These are phyloP conservation scores for Philonicus albiceps DNA, from an alignment of 2,888 invertebrate genomes.

Conservation along the genomic window DNA sequence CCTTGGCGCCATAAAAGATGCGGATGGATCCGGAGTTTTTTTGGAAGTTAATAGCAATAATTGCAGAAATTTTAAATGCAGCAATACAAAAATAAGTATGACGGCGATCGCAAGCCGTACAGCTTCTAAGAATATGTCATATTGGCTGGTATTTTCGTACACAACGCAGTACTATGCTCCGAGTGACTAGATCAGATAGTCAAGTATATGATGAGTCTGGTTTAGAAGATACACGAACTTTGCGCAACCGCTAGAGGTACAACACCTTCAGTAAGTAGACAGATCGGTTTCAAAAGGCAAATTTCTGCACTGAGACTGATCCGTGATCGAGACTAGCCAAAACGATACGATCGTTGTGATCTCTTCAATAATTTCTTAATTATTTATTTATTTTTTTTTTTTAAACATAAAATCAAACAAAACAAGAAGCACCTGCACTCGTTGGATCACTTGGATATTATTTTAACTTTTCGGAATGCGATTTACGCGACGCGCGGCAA, in stretches of 20 bases:
- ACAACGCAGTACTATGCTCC: neutral
- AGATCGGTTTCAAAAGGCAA: neutral
- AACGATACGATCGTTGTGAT: neutral
- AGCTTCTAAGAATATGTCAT: neutral
- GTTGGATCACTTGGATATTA: conserved; percentile 2
- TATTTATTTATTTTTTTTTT: too few species aligned
- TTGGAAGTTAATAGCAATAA: neutral
- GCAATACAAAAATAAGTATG: neutral
- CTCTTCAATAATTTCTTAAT: neutral
- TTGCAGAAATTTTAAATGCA: neutral
- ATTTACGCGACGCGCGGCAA: conserved; percentile 5
- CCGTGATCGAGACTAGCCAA: neutral
- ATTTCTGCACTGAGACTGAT: neutral
- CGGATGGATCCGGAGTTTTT: neutral
- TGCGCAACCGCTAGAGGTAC: neutral
- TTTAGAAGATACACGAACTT: neutral
- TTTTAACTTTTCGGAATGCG: neutral
- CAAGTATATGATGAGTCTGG: neutral
- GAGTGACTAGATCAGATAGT: neutral
- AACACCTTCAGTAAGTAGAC: neutral
- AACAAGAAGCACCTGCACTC: conserved; percentile 22
- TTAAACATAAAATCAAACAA: neutral
- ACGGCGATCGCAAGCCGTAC: neutral
- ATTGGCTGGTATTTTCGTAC: neutral
- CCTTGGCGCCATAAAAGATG: neutral